Evolutionary conservation across 1,140 invertebrate species (phyloP).

Genomic region (Megathymus violae): DNA sequence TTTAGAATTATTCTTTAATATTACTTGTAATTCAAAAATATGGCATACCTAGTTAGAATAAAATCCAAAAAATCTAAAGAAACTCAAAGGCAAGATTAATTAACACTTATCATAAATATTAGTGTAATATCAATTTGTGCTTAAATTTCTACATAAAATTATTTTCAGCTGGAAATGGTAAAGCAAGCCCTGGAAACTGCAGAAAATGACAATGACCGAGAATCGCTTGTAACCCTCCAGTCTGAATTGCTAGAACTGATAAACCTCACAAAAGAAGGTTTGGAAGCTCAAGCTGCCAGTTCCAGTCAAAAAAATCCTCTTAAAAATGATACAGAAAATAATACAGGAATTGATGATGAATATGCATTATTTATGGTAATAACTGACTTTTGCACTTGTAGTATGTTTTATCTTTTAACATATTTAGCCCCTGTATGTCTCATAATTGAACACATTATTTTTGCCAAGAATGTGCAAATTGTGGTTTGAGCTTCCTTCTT

Average conservation of each 20-base stretch:
- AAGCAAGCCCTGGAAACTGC: constrained; percentile 83
- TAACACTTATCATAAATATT: background rate
- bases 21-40: too few species aligned
- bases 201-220: constrained; percentile 80
- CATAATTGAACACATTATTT: too few species aligned
- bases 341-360: constrained; percentile 84
- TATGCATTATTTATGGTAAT: constrained; percentile 88
- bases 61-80: too few species aligned
- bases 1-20: too few species aligned
- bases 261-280: constrained; percentile 85
- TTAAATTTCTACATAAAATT: constrained; percentile 8
- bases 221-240: constrained; percentile 85
- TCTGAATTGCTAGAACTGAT: constrained; percentile 87
- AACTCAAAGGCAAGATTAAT: background rate
- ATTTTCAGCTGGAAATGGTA: constrained; percentile 85
- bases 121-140: too few species aligned
- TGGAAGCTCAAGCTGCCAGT: constrained; percentile 58
- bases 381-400: too few species aligned
- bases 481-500: too few species aligned
- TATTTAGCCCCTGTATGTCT: too few species aligned
- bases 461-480: too few species aligned
- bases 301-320: constrained; percentile 30
- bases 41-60: too few species aligned
- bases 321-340: constrained; percentile 36
- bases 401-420: too few species aligned